phyloP scores from a whole-genome alignment of 1,140 invertebrate species.

The Plodia interpunctella region DNA sequence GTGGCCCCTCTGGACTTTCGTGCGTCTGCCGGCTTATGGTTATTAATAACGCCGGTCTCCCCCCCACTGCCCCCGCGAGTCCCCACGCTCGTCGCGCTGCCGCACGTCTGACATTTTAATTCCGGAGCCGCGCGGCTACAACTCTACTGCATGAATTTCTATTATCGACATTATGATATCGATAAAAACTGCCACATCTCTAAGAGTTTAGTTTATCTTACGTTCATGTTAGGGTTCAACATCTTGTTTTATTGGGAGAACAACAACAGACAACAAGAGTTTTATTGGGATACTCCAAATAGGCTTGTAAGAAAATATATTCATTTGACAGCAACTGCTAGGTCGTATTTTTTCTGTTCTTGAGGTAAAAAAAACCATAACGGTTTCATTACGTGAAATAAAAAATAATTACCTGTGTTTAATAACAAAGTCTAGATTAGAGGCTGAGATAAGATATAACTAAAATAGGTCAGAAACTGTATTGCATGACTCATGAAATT shows the following conservation, averaged over 20 bases:
- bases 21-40: constrained; percentile 75
- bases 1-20: constrained; percentile 72
- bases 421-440: no score
- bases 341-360: no score
- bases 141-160: constrained; percentile 48
- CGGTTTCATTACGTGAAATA: no score
- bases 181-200: constrained; percentile 11
- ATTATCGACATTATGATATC: constrained; percentile 44
- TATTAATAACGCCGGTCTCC: constrained; percentile 70
- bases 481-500: no score
- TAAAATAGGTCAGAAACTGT: no score
- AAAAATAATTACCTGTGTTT: no score
- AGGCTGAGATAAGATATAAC: no score
- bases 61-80: constrained; percentile 25
- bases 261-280: no score
- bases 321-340: no score
- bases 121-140: constrained; percentile 60
- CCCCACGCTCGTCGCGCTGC: constrained; percentile 53
- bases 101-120: constrained; percentile 77
- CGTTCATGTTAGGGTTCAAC: not conserved
- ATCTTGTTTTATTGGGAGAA: not conserved
- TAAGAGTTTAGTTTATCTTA: not conserved
- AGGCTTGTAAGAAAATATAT: no score
- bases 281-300: no score
- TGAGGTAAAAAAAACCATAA: no score